Conservation (phyloP, 2,113 vertebrate genomes). For the Ariopsis seemanni region DNA sequence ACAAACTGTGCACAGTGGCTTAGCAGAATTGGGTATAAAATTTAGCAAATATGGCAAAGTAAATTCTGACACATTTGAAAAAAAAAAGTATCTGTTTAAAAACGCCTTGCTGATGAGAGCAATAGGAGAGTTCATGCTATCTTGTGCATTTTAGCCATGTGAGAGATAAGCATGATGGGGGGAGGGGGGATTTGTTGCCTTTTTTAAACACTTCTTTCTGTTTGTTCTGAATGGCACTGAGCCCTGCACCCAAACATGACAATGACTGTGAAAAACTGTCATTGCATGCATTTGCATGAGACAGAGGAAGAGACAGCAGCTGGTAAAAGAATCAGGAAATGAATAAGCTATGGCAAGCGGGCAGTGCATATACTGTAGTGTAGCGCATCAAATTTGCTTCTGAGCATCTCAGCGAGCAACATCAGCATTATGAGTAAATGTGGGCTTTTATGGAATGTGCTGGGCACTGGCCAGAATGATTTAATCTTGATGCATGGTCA, state of each 20-base stretch:
- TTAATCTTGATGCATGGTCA: conserved; percentile 64
- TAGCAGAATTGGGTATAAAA: conserved; percentile 30
- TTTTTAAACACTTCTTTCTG: background rate
- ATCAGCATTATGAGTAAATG: conserved; percentile 51
- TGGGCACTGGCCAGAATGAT: conserved; percentile 59
- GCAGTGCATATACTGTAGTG: conserved; percentile 25
- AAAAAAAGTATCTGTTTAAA: background rate
- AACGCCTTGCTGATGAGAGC: background rate
- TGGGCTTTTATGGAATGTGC: conserved; percentile 60
- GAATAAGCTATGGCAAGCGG: background rate
- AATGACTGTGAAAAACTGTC: background rate
- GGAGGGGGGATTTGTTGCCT: too few relatives aligned
- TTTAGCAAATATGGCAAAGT: conserved; percentile 22
- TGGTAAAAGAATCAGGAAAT: conserved; percentile 2
- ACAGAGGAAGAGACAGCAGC: background rate
- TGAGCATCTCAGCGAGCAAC: conserved; percentile 57
- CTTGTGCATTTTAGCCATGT: background rate
- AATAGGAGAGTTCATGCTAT: background rate
- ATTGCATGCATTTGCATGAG: background rate
- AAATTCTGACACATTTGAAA: background rate
- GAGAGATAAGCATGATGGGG: background rate
- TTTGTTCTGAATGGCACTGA: conserved; percentile 22
- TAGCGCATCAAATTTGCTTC: conserved; percentile 72
- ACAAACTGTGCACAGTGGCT: conserved; percentile 9
- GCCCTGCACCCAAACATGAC: conserved; percentile 19